These are phyloP conservation scores for Anastatus disparis DNA, from an alignment of 1,140 invertebrate species.

Conservation along the genomic window DNA sequence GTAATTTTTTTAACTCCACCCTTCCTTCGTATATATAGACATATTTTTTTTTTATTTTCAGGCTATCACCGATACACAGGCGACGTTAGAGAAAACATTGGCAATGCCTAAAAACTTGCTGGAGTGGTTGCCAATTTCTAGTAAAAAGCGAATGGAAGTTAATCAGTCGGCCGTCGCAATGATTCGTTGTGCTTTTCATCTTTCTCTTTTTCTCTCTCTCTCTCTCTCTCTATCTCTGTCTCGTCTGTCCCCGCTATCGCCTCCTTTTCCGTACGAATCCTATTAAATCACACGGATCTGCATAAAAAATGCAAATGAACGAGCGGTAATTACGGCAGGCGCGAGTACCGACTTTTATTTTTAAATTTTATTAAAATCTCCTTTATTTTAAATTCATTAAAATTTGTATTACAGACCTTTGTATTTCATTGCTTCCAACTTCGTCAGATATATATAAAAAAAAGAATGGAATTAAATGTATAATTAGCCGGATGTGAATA, in stretches of 20 bases:
- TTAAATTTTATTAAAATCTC: conserved; percentile 39
- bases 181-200: conserved; percentile 15
- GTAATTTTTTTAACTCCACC: conserved; percentile 15
- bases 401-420: conserved; percentile 33
- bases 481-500: conserved; percentile 36
- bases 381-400: conserved; percentile 40
- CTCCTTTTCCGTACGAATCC: too few species aligned
- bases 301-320: conserved; percentile 43
- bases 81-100: not conserved
- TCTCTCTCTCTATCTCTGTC: not conserved
- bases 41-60: not conserved
- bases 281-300: conserved; percentile 41
- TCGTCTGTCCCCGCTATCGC: conserved; percentile 34
- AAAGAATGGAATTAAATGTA: conserved; percentile 28
- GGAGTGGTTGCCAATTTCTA: too few species aligned
- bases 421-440: conserved; percentile 29
- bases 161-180: conserved; percentile 23
- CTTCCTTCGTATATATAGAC: not conserved
- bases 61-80: conserved; percentile 18
- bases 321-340: conserved; percentile 35
- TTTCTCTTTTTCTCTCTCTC: not conserved
- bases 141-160: conserved; percentile 34
- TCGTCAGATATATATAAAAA: too few species aligned
- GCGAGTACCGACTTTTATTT: conserved; percentile 25
- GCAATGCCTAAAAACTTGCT: conserved; percentile 12